Evolutionary conservation across 2,888 invertebrate genomes (phyloP), one percentile per base, ranked within the genome.

Genomic region (Steinernema carpocapsae): DNA sequence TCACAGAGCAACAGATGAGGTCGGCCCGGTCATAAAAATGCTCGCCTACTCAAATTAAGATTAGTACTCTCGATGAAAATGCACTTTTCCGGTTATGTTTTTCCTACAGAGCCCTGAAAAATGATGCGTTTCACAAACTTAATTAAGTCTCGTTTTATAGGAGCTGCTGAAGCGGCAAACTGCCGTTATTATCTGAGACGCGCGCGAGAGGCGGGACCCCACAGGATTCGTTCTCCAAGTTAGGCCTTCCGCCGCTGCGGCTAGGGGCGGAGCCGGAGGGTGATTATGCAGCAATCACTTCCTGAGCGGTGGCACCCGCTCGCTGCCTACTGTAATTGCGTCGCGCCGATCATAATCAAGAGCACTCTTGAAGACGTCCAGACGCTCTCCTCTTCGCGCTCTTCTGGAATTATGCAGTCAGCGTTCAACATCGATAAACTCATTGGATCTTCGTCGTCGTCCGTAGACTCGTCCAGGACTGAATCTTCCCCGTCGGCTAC

Each of bases 201-300:
- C 14, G 26, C 22, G 12, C 26, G 56, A 19, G 56, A 14, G 19
- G 24, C 56, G 22, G 56, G 22, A 22, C 22, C 24, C 22, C 56
- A 12, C 56, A 4, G n/a, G n/a, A n/a, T n/a, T n/a, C n/a, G n/a
- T n/a, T n/a, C n/a, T n/a, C 56, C 12, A 56, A 56, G 24, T 56
- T 56, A 26, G 56, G 43, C 43, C 26, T n/a, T n/a, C n/a, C n/a
- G n/a, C n/a, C n/a, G 56, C 56, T 22, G 26, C 10, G 10, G 43
- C 12, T 3, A 19, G 19, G 56, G 56, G 56, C 56, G 56, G 19
- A 26, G 56, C 56, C 56, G 24, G 6, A 6, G 56, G 56, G 56
- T 56, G 56, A 56, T 56, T 56, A 56, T 56, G 56, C 56, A 56
- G 56, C 56, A 56, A 56, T 56, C 56, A 56, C 56, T 56, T 56